Evolutionary conservation across 2,888 invertebrate species (phyloP), one percentile per base, ranked within the genome.

Genomic region (Ariolimax columbianus): DNA sequence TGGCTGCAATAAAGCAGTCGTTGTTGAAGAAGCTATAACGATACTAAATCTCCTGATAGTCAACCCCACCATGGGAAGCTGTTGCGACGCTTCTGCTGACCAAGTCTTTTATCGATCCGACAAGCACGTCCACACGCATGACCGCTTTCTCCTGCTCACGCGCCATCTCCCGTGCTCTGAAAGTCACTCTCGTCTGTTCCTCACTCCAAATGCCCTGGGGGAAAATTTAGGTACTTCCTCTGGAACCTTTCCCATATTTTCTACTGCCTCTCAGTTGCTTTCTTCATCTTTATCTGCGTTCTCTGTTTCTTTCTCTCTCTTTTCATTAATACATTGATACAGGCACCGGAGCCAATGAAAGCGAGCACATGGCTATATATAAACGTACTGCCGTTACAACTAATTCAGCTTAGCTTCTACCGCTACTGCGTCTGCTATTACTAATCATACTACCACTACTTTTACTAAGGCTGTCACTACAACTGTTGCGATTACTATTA

Each of bases 51-150:
- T 4, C n/a, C 68, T 40, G 30, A 51, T 23, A 3, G 51, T 38
- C n/a, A 19, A 70, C 80, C 51, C 66, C 30, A 47, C 38, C 26
- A 51, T 36, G 43, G n/a, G 26, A 78, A n/a, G 0, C 11, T 4
- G 23, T 9, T 26, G 81, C 55, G 17, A 23, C 81, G 59, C 77
- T 63, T 19, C 68, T 79, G 79, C 30, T 4, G 33, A 4, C 68
- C 0, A 33, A 40, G 66, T 38, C 72, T 36, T 70, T 33, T 81
- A 81, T 83, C 83, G 83, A 75, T 40, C 77, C 66, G 77, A 9
- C 66, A 66, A 77, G 77, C 83, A 47, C 83, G 83, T 77, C 77
- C 77, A 68, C 83, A 77, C 83, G 83, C 77, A 66, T 83, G 83
- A 77, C 47, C 75, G 82, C 81, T 72, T 72, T 70, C 33, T 30